Evolutionary conservation across 2,797 vertebrate genomes (phyloP), one percentile per base, ranked within the genome.

Genomic region (Lateolabrax maculatus): DNA sequence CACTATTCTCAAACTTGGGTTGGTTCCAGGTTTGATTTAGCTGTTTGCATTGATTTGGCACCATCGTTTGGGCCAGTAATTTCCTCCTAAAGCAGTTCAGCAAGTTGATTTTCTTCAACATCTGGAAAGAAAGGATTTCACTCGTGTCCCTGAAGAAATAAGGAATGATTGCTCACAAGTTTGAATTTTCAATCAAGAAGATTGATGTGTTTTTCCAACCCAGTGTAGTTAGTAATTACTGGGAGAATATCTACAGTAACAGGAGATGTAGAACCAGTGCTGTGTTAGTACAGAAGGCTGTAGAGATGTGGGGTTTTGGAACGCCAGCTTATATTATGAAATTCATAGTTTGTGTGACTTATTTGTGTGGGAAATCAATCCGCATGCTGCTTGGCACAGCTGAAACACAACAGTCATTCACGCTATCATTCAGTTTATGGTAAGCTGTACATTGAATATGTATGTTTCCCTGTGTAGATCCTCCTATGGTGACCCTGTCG

Each of bases 401-500:
- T 49, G 34, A 58, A 49, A 60, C 56, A 58, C 11, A 31, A 2
- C 41, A 58, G 69, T 3, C 27, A 43, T 51, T 64, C 49, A n/a
- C 25, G 1, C 29, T 16, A 11, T 62, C n/a, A 43, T 18, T 55
- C 36, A 19, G 1, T 69, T 34, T 49, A 12, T 58, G 53, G 43
- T 31, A 3, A 55, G 63, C 11, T 68, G 23, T n/a, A 1, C 57
- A 36, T 13, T 37, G 44, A 64, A 39, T 18, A 6, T 61, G 10
- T 61, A 0, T 78, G 6, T 65, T 2, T 79, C 10, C 63, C 1
- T 27, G 1, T 51, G 31, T 83, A 99, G 97, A 99, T 79, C 97
- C 97, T 19, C 98, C 98, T 0, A 97, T 96, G 0, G 98, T 99
- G 81, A 97, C 97, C 1, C 84, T 99, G 87, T 99, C 98, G 86